Conservation (phyloP, 1,140 invertebrate genomes). For the Drosophila funebris region DNA sequence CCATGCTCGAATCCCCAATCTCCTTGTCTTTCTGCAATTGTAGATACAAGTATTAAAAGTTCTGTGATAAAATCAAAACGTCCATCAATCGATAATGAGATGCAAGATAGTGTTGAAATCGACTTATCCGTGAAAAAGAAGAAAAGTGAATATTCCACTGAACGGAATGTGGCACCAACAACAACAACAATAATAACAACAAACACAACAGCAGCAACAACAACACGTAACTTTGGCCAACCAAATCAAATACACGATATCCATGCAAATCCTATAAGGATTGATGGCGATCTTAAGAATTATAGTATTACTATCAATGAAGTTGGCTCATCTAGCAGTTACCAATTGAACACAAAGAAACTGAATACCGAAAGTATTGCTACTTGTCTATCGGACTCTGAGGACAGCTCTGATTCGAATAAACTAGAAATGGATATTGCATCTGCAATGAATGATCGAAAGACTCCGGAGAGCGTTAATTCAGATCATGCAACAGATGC, state of each 20-base stretch:
- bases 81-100: conserved; percentile 67
- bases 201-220: not conserved
- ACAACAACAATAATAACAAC: not conserved
- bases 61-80: conserved; percentile 84
- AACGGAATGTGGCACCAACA: conserved; percentile 29
- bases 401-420: conserved; percentile 79
- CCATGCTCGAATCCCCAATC: conserved; percentile 83
- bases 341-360: conserved; percentile 48
- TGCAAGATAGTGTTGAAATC: conserved; percentile 74
- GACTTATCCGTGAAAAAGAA: conserved; percentile 79
- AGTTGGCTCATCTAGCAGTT: conserved; percentile 44
- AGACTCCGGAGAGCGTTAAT: conserved; percentile 85
- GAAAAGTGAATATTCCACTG: conserved; percentile 59
- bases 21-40: conserved; percentile 66
- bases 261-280: conserved; percentile 44
- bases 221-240: conserved; percentile 53
- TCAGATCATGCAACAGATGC: conserved; percentile 85
- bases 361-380: conserved; percentile 41
- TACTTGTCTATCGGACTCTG: conserved; percentile 56
- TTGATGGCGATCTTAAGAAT: conserved; percentile 55
- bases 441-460: conserved; percentile 67
- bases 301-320: conserved; percentile 70
- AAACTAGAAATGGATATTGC: conserved; percentile 80
- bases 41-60: conserved; percentile 82
- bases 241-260: conserved; percentile 62